These are phyloP conservation scores for Scolopax mira DNA, from an alignment of 2,113 vertebrate genomes.

Conservation along the genomic window DNA sequence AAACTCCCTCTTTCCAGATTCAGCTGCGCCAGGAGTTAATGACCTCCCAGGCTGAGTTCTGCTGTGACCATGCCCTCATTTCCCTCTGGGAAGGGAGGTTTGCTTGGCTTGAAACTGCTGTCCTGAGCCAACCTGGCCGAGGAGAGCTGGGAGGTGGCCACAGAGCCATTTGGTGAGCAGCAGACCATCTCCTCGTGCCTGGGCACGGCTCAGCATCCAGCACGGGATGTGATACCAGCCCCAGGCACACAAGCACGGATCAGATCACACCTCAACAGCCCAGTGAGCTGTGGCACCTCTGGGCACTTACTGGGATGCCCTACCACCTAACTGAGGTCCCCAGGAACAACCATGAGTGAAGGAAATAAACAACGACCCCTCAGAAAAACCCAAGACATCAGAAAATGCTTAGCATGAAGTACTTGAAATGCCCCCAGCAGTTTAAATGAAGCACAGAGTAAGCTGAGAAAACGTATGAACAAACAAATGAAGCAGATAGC, in stretches of 20 bases:
- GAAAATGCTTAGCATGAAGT: not conserved
- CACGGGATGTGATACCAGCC: not conserved
- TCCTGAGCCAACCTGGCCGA: not conserved
- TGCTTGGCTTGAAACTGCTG: not conserved
- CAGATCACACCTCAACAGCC: not conserved
- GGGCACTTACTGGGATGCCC: not conserved
- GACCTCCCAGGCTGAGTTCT: not conserved
- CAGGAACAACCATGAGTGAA: not conserved
- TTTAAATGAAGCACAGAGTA: not conserved
- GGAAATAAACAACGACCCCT: not conserved
- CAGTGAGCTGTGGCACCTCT: not conserved
- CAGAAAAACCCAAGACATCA: not conserved
- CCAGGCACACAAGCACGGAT: not conserved
- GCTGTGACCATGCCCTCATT: not conserved
- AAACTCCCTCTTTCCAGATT: not conserved
- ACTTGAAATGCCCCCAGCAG: not conserved
- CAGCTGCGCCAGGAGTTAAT: not conserved
- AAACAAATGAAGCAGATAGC: constrained; percentile 39
- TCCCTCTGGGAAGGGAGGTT: not conserved
- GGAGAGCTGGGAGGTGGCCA: not conserved
- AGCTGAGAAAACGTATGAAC: constrained; percentile 18
- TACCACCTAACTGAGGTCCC: not conserved
- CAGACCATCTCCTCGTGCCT: not conserved
- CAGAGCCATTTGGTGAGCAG: not conserved
- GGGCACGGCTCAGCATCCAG: not conserved